Base-by-base conservation (phyloP, 2,888 invertebrate genomes). In the Ichneumoninae sp. region DNA sequence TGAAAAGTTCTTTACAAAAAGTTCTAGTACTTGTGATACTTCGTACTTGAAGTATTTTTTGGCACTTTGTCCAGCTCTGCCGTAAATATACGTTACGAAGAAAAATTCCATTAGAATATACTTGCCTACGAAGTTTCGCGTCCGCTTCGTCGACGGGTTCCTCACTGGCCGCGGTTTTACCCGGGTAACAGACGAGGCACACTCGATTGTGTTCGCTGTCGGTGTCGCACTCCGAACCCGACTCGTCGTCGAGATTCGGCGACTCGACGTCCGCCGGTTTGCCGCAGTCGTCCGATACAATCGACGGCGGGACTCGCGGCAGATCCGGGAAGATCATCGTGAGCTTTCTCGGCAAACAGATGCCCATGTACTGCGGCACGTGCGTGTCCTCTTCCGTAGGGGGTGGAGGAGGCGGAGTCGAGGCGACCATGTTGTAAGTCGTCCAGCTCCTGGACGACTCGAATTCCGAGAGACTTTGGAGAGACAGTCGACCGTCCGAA, bases 301-400 rank as follows among this genome's bases (percentile, higher is more conserved):
- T 75, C 13, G 89, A 80, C 3, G 88, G 78, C 3, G 86, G 84
- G 16, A 85, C 26, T 16, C 89, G 88, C 10, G 88, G 79, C 47
- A 87, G 85, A 93, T 94, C 94, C 62, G 96, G 96, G 94, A 97
- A 97, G 81, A 97, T 94, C 90, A 96, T 95, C 83, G 94, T 94
- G 54, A 97, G 94, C 90, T 95, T 95, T 78, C 95, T 94, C 7
- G 97, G 97, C 87, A 97, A 94, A 91, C 96, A 95, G 81, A 97
- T 96, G 30, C 97, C 97, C 94, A 97, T 95, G 91, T 96, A 97
- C 86, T 95, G 94, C 40, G 94, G 93, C 65, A 95, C 95, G 66
- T 94, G 95, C 57, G 95, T 94, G 77, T 95, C 95, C 74, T 95
- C 95, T 40, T 89, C 93, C 88, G 89, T 85, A 1, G 89, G 88